A percentile compares a stretch with the other conserved stretches of the same genome.
These are phyloP conservation scores for Laticauda colubrina DNA, from an alignment of 2,113 vertebrate species.

Conservation along the genomic window DNA sequence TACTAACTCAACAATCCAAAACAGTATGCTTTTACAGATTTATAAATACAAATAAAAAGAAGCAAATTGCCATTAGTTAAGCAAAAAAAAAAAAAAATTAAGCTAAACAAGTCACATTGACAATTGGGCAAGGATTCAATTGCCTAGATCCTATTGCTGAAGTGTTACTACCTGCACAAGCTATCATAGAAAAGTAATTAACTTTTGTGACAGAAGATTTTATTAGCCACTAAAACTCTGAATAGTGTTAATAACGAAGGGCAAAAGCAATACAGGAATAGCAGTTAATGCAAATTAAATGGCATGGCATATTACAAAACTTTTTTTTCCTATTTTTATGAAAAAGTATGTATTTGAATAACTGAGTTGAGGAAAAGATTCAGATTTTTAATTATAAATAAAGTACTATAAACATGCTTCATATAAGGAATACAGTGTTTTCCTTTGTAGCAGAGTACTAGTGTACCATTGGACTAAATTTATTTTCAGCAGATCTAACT, in stretches of 20 bases:
- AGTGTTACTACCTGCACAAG: conserved; percentile 57
- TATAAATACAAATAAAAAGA: conserved; percentile 84
- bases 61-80: conserved; percentile 76
- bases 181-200: conserved; percentile 49
- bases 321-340: conserved; percentile 35
- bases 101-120: conserved; percentile 73
- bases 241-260: conserved; percentile 62
- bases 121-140: conserved; percentile 65
- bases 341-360: conserved; percentile 69
- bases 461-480: conserved; percentile 72
- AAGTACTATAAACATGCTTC: conserved; percentile 72
- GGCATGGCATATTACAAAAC: conserved; percentile 71
- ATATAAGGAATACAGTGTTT: conserved; percentile 77
- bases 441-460: conserved; percentile 69
- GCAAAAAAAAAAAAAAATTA: conserved; percentile 69
- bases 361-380: conserved; percentile 73
- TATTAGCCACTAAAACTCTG: conserved; percentile 60
- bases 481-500: conserved; percentile 55
- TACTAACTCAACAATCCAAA: conserved; percentile 88
- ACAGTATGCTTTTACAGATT: conserved; percentile 78
- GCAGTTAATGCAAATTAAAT: conserved; percentile 69
- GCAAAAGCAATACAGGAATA: conserved; percentile 72
- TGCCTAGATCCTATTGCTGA: conserved; percentile 45
- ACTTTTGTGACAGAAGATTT: conserved; percentile 52
- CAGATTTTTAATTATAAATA: conserved; percentile 80